Evolutionary conservation across 2,797 vertebrate genomes (phyloP), one percentile per base, ranked within the genome.

Genomic region (Sylvia borin): DNA sequence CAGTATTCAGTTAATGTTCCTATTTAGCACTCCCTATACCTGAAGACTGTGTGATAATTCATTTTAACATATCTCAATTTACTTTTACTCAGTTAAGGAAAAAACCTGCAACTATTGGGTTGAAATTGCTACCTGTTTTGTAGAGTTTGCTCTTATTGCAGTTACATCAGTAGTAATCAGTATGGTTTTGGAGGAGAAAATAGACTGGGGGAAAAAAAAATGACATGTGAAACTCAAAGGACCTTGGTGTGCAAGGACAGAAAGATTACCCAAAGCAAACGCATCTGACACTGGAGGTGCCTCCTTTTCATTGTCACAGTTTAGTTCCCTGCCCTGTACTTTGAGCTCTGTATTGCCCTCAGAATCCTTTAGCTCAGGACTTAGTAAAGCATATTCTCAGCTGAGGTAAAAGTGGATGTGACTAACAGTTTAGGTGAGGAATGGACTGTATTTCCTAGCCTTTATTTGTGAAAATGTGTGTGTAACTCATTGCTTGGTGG

Each of bases 1-100:
- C 79, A 54, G n/a, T 53, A 34, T 77, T 82, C 48, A 60, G 60
- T 67, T 93, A 71, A 77, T 81, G 32, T 60, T 89, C 48, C 21
- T 8, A 22, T 93, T 96, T 95, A 92, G 71, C 51, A 50, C 84
- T 76, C 36, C 5, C 16, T 88, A 24, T 54, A 85, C n/a, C n/a
- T 60, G n/a, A 89, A 13, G 21, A 40, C 34, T 58, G 12, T 55
- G 38, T 67, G 66, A 65, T 51, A 88, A 73, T 50, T 82, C 77
- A 48, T 86, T 93, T 90, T 54, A 27, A 21, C 18, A 10, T 61
- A 47, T 71, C 87, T 91, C 65, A 51, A 43, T 60, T 94, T 50
- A 40, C 9, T 48, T 67, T 67, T 67, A 32, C 62, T 66, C 26
- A 54, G 13, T n/a, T 55, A 58, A 64, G 24, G 11, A 3, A 34